phyloP scores from a whole-genome alignment of 2,797 vertebrate genomes.

The Dromococcyx pavoninus region DNA sequence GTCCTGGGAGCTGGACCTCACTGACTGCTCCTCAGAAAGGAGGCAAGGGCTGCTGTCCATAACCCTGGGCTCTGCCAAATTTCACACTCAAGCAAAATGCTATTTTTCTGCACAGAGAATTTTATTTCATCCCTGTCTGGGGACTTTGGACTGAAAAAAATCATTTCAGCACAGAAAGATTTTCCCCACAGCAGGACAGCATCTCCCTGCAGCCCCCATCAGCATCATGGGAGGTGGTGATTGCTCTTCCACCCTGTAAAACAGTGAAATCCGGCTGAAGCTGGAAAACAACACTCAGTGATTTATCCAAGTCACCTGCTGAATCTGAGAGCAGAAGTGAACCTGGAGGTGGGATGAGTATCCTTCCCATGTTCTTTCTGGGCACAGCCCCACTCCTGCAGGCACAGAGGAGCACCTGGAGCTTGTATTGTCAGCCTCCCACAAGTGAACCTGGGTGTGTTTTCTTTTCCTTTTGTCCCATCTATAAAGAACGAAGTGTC shows the following conservation, averaged over 20 bases:
- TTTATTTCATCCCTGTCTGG: neutral
- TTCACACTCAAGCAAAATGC: neutral
- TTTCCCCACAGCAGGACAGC: neutral
- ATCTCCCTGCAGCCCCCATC: neutral
- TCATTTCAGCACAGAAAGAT: neutral
- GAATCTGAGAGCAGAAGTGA: neutral
- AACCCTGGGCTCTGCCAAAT: neutral
- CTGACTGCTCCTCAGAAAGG: accelerated
- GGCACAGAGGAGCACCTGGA: neutral
- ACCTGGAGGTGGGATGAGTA: neutral
- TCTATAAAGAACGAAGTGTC: neutral
- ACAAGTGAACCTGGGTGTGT: neutral
- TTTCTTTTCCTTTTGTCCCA: neutral
- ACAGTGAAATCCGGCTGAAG: neutral
- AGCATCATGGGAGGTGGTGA: accelerated
- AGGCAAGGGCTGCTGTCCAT: accelerated
- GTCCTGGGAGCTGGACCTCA: neutral
- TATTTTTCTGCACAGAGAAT: neutral
- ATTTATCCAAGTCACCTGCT: neutral
- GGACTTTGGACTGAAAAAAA: neutral
- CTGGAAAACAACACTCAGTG: neutral
- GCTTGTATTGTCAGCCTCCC: neutral
- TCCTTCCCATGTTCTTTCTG: neutral
- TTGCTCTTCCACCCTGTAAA: neutral
- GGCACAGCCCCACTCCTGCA: accelerated